Evolutionary conservation across 1,140 invertebrate species (phyloP).

Genomic region (Camponotus floridanus): DNA sequence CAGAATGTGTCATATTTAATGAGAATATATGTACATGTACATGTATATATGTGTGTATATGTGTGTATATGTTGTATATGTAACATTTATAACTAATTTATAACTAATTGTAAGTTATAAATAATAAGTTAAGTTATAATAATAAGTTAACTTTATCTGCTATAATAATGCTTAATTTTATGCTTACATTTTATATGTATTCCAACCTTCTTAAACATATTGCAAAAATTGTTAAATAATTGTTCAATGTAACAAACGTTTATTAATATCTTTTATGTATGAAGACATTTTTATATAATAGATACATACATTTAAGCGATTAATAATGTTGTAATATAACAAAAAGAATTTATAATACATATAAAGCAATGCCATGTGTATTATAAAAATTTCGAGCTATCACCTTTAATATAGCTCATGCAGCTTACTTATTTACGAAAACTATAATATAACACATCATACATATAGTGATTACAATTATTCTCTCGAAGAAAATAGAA

Average conservation of each 20-base stretch:
- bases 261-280: background rate
- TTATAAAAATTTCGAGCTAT: background rate
- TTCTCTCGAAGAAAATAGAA: conserved; percentile 8
- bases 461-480: background rate
- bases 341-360: background rate
- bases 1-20: conserved; percentile 11
- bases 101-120: too few relatives aligned
- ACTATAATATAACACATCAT: background rate
- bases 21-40: background rate
- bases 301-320: background rate
- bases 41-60: background rate
- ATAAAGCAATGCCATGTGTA: background rate
- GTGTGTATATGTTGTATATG: background rate
- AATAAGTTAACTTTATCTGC: conserved; percentile 1
- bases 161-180: background rate
- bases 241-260: background rate
- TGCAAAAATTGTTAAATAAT: background rate
- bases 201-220: background rate
- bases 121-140: too few relatives aligned
- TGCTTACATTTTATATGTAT: background rate
- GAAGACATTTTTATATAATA: background rate
- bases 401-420: background rate
- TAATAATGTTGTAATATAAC: background rate
- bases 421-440: background rate
- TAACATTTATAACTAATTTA: background rate